Base-by-base conservation (phyloP, 2,113 vertebrate species). In the Clupea harengus region DNA sequence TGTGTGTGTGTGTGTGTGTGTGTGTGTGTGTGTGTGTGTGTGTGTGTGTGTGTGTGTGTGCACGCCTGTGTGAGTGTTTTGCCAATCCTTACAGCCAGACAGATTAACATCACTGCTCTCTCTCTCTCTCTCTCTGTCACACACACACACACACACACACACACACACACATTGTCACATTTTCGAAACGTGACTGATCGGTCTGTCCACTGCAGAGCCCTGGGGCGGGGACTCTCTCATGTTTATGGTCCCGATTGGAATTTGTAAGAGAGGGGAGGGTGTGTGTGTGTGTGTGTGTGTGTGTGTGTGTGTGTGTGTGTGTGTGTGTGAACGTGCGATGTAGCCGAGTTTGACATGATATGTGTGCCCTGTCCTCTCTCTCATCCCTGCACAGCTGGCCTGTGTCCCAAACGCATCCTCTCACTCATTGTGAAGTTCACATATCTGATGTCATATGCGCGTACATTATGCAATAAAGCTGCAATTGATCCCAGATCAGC, bases 191-290 rank as follows among this genome's bases (percentile, higher is more conserved):
- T 85, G 84, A 89, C 49, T 2, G 44, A 88, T 54, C 20, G 39
- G 64, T 32, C n/a, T 9, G 46, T 22, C 46, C 78, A 18, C 45
- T 84, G 87, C 67, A 0, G 81, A 28, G 54, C 82, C 81, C 83
- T 9, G 20, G 25, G 50, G 89, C 84, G 17, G 25, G 50, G 87
- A 82, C 39, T 2, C 13, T 89, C 85, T 86, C 88, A 86, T 88
- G 86, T 81, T 52, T 60, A 60, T 60, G 20, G 45, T 57, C 28
- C 82, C 86, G 87, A 88, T 86, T 85, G 81, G 81, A 81, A 78
- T 81, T n/a, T 83, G 39, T 84, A 6, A 82, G 44, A 85, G 20
- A 50, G n/a, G 13, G 67, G 22, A 1, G 18, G 83, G 64, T 1
- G 39, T 1, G 60, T 82, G 81, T 81, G 81, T 83, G 46, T 67